Evolutionary conservation across 1,140 invertebrate species (phyloP).

Genomic region (Samia ricini): DNA sequence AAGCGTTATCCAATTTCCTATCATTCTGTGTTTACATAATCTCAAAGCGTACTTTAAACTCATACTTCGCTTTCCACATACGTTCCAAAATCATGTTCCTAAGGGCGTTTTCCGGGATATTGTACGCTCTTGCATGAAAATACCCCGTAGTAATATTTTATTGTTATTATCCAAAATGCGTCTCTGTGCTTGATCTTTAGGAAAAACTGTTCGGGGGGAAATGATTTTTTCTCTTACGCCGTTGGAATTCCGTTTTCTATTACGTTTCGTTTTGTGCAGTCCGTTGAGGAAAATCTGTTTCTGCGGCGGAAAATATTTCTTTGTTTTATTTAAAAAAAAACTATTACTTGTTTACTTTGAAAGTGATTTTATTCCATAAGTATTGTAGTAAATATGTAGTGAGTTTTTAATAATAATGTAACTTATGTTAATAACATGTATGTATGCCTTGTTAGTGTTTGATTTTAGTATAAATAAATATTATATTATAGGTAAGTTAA

Average conservation of each 20-base stretch:
- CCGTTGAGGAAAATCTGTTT: background rate
- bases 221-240: background rate
- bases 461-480: no score
- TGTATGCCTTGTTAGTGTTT: no score
- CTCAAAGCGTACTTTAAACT: background rate
- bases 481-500: no score
- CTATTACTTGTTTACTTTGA: background rate
- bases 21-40: background rate
- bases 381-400: no score
- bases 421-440: no score
- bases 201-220: slow-evolving; percentile 8
- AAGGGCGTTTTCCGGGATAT: slow-evolving; percentile 10
- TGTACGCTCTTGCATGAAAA: slow-evolving; percentile 25
- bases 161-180: slow-evolving; percentile 27
- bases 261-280: background rate
- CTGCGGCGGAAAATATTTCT: background rate
- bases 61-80: background rate
- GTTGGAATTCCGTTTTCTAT: slow-evolving; percentile 2
- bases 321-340: background rate
- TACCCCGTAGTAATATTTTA: slow-evolving; percentile 34
- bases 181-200: slow-evolving; percentile 22
- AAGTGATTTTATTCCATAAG: background rate
- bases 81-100: background rate
- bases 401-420: no score
- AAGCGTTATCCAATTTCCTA: background rate